Conservation (phyloP, 1,140 invertebrate species). For the Trialeurodes vaporariorum region DNA sequence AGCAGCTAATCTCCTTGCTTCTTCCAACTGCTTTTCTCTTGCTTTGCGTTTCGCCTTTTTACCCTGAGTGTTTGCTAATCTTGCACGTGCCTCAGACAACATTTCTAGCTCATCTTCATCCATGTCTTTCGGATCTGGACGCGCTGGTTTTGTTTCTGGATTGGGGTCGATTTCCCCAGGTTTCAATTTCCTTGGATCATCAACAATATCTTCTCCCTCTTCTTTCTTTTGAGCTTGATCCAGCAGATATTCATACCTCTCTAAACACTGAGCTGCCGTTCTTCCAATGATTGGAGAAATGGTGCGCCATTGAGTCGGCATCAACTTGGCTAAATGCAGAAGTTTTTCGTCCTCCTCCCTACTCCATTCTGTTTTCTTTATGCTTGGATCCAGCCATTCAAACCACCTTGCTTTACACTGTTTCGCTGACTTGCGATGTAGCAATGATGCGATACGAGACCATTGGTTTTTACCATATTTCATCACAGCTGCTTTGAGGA, state of each 20-base stretch:
- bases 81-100: constrained; percentile 94
- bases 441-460: constrained; percentile 95
- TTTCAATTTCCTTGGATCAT: constrained; percentile 93
- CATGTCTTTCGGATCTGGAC: constrained; percentile 99
- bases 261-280: constrained; percentile 96
- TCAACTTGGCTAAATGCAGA: constrained; percentile 93
- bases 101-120: constrained; percentile 99
- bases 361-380: constrained; percentile 99
- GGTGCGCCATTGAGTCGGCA: constrained; percentile 99
- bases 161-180: constrained; percentile 99
- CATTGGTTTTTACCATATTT: constrained; percentile 99
- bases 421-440: constrained; percentile 98
- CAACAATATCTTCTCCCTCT: constrained; percentile 79
- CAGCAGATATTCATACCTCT: constrained; percentile 93
- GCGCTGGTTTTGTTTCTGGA: constrained; percentile 97
- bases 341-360: constrained; percentile 98
- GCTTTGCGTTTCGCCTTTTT: constrained; percentile 99
- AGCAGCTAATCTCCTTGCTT: constrained; percentile 88
- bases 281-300: constrained; percentile 98
- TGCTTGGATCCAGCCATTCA: constrained; percentile 99
- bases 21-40: constrained; percentile 95
- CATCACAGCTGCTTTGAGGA: constrained; percentile 99
- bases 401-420: constrained; percentile 99
- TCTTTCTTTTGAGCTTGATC: constrained; percentile 98
- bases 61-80: constrained; percentile 97